Percentiles rank a stretch among this genome's conserved stretches.
These are phyloP conservation scores for Petaurus breviceps DNA, from an alignment of 2,113 vertebrate species.

Conservation along the genomic window DNA sequence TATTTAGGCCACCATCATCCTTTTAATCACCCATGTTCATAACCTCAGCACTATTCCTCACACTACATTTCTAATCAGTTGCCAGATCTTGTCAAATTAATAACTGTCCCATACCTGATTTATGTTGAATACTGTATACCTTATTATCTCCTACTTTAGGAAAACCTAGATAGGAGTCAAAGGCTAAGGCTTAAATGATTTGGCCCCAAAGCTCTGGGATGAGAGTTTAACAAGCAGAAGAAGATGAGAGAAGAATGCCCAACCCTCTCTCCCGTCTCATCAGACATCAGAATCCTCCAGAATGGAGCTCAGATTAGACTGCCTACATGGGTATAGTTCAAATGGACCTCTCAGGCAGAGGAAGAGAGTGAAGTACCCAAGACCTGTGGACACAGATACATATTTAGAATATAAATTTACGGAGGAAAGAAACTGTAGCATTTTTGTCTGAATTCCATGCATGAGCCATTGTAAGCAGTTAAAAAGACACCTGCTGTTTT, in stretches of 20 bases:
- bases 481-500: background rate
- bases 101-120: background rate
- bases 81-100: background rate
- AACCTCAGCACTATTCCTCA: background rate
- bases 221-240: background rate
- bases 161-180: background rate
- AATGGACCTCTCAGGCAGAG: background rate
- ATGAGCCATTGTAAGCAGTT: background rate
- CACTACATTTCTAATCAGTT: background rate
- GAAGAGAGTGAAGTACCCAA: background rate
- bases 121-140: background rate
- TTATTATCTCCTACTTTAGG: background rate
- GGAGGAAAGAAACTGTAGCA: background rate
- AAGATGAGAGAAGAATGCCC: background rate
- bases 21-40: background rate
- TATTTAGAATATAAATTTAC: background rate
- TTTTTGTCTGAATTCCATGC: background rate
- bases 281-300: background rate
- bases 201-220: background rate
- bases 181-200: background rate
- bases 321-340: background rate
- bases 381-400: background rate
- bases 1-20: background rate
- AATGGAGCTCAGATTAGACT: background rate
- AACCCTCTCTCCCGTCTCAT: background rate